Evolutionary conservation across 2,797 vertebrate genomes (phyloP).

Genomic region (Dendrocincla fuliginosa): DNA sequence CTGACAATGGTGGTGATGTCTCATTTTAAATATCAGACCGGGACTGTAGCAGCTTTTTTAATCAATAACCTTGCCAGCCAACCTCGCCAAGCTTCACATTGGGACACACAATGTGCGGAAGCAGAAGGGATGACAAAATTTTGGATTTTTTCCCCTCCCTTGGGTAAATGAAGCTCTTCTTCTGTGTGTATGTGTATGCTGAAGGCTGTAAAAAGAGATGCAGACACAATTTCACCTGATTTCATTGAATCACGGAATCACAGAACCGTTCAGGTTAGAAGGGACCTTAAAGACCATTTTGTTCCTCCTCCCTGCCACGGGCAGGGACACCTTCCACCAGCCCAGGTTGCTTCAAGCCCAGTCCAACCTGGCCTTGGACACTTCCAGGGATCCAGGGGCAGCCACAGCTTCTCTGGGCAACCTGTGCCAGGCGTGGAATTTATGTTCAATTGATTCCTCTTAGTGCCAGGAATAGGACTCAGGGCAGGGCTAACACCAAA

Average conservation of each 20-base stretch:
- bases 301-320: neutral
- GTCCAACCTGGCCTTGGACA: neutral
- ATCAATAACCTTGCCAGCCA: neutral
- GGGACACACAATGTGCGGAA: fast-evolving
- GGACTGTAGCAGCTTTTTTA: neutral
- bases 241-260: neutral
- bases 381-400: neutral
- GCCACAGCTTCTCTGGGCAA: neutral
- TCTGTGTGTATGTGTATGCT: neutral
- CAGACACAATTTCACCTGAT: neutral
- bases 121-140: neutral
- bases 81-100: fast-evolving
- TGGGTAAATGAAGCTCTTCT: neutral
- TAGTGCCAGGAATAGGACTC: neutral
- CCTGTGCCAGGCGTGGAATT: neutral
- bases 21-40: neutral
- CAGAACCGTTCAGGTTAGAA: neutral
- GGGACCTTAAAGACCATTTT: neutral
- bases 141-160: neutral
- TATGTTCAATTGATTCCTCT: neutral
- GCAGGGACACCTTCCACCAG: neutral
- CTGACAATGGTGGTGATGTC: fast-evolving
- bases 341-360: neutral
- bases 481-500: fast-evolving
- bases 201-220: neutral